Base-by-base conservation (phyloP, 53 echinoderm and acorn worm genomes). In the Stichopus horrens region DNA sequence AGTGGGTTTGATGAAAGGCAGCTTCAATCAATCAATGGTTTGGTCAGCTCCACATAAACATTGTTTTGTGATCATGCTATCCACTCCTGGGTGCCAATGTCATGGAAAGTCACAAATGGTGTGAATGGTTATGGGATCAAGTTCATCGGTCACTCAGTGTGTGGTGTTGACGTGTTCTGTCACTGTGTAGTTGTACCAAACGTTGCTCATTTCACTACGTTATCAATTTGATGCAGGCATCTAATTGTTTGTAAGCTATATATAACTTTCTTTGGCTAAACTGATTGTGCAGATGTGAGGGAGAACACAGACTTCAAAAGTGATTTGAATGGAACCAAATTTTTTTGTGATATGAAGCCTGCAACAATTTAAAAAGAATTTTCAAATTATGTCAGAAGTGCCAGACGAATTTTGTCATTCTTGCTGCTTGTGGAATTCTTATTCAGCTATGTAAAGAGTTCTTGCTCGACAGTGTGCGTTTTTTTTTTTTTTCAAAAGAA, bases 111-210 rank as follows among this genome's bases (percentile, higher is more conserved):
- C 37, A 37, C 71, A 71, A 71, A 71, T 16, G 18, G 18, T 71
- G 71, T 71, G n/a, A 18, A 71, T 71, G 71, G 71, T 71, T 71
- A 16, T 71, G 71, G 71, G 71, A 71, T 71, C 71, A 71, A 71
- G 71, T 71, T 71, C 18, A 71, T 71, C 4, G 19, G 71, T 7
- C 19, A 0, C 14, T 71, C 71, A 71, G 71, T 71, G 71, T 63
- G 16, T 63, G n/a, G 18, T 5, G 5, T 71, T 18, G 18, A 71
- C 19, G 18, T 13, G 14, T 18, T 18, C 6, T 71, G 71, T 71
- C 71, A 71, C 71, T 37, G 37, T 37, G 2, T 2, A 37, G 37
- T 37, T 37, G 37, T 37, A 71, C 19, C 19, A 13, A 71, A 71
- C 19, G n/a, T 71, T 71, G 6, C 16, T 71, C 16, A 71, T 16